phyloP scores from a whole-genome alignment of 2,113 vertebrate species.

The Cebus imitator region DNA sequence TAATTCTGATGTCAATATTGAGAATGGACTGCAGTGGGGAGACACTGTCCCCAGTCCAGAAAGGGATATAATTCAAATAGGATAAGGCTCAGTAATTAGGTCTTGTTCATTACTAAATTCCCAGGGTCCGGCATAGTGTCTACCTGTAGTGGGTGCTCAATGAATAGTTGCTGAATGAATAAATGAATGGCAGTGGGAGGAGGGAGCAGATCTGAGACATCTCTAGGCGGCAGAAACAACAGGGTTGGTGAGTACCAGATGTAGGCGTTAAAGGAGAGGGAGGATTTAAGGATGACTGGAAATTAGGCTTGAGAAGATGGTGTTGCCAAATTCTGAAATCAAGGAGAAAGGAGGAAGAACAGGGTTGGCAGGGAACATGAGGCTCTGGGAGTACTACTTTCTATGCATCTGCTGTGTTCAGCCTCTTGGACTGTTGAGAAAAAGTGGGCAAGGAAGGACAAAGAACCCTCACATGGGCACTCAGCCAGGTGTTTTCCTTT shows the following conservation, averaged over 20 bases:
- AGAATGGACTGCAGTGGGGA: neutral
- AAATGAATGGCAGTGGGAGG: neutral
- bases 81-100: neutral
- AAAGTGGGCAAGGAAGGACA: neutral
- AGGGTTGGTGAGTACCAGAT: neutral
- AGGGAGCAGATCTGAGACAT: conserved; percentile 2
- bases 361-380: neutral
- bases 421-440: neutral
- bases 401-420: neutral
- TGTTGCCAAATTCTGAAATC: neutral
- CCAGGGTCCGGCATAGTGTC: neutral
- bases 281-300: neutral
- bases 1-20: neutral
- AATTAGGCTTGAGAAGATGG: neutral
- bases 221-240: neutral
- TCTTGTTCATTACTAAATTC: neutral
- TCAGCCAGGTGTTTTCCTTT: neutral
- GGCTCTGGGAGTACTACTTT: neutral
- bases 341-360: neutral
- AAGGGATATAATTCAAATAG: neutral
- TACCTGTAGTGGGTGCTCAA: neutral
- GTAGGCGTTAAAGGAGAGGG: neutral
- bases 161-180: neutral
- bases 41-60: neutral
- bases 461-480: neutral